These are phyloP conservation scores for Cavia porcellus DNA, from an alignment of 2,113 vertebrate genomes.

Conservation along the genomic window DNA sequence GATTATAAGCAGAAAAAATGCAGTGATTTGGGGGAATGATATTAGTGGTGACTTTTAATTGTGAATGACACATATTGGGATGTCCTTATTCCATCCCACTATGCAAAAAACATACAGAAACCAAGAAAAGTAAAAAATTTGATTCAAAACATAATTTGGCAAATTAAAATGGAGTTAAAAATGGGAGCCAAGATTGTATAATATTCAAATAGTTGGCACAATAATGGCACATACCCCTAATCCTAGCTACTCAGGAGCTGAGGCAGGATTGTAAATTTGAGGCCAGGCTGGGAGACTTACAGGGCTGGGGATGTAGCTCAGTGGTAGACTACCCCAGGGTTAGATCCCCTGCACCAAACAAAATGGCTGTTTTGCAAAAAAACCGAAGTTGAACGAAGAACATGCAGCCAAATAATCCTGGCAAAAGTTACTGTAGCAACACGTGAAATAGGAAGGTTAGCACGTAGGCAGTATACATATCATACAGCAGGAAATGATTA, in stretches of 20 bases:
- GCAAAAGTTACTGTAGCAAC: neutral
- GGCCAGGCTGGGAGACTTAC: neutral
- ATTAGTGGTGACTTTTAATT: neutral
- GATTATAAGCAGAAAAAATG: slow-evolving; percentile 5
- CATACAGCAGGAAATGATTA: neutral
- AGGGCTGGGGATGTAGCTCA: neutral
- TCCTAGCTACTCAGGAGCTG: neutral
- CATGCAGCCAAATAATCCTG: neutral
- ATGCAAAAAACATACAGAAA: slow-evolving; percentile 62
- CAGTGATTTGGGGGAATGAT: neutral
- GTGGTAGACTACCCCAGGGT: neutral
- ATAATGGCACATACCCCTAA: neutral
- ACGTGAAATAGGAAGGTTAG: slow-evolving; percentile 12
- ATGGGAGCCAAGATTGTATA: neutral
- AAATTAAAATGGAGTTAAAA: slow-evolving; percentile 30
- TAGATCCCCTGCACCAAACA: neutral
- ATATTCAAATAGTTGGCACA: neutral
- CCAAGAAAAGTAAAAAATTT: slow-evolving; percentile 46
- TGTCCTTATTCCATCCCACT: neutral
- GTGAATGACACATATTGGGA: neutral
- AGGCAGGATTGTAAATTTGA: neutral
- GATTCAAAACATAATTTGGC: slow-evolving; percentile 45
- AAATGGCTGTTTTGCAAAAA: neutral
- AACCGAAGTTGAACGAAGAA: neutral
- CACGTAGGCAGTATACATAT: neutral